Evolutionary conservation across 2,888 invertebrate species (phyloP), one percentile per base, ranked within the genome.

Genomic region (Seira musarum): DNA sequence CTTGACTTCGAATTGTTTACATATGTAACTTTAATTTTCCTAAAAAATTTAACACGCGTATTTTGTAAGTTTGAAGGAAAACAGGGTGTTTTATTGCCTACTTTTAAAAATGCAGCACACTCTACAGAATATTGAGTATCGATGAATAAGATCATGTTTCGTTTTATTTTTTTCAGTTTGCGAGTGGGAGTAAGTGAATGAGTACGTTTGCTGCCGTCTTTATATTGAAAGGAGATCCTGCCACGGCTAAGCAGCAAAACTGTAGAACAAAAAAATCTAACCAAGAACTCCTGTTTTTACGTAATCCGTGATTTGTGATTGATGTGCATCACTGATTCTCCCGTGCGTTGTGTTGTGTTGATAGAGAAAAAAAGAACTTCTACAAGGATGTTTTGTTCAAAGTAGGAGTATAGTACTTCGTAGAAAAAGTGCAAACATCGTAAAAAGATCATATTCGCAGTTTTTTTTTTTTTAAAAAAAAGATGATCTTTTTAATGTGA

Each of bases 311-410:
- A 40, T 8, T n/a, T 40, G 40, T 40, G 40, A 40, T 40, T 40
- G 40, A 40, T 40, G 6, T 40, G 40, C 40, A 40, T 40, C 40
- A 40, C 40, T 40, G 40, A 40, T 40, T 40, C 13, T 40, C 40
- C 40, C 40, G 6, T 40, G n/a, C n/a, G n/a, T n/a, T n/a, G n/a
- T n/a, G n/a, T n/a, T n/a, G 63, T 63, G 63, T 25, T 25, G 21
- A 63, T 25, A 63, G 63, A 24, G 63, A 63, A 63, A 63, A 65
- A 65, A 65, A 30, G 65, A 65, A 24, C 24, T 65, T 65, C 35
- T 65, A 30, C 30, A 63, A 63, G 21, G 21, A 17, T 21, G 21
- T 21, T 17, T 63, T 13, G 21, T 63, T 21, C 17, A 63, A 21
- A 63, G 10, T 6, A 63, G 13, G 3, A 63, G 3, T 57, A 19